These are phyloP conservation scores for Bergia sp. DNA, from an alignment of 92 coral and sea anemone species.

Conservation along the genomic window DNA sequence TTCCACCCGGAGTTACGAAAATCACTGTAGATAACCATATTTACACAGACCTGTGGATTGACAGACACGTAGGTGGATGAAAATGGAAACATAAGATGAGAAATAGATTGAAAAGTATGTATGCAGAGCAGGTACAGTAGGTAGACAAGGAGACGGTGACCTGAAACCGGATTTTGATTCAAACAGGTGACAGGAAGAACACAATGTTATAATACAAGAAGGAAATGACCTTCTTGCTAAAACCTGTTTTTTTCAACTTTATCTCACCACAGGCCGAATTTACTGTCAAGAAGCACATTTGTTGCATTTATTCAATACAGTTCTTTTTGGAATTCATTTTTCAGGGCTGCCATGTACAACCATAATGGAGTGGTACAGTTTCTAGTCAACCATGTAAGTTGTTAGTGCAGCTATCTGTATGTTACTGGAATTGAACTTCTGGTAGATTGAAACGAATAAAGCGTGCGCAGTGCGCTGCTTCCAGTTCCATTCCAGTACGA, in stretches of 20 bases:
- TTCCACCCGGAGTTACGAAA: not conserved
- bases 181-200: no score
- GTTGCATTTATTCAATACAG: not conserved
- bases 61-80: not conserved
- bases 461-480: no score
- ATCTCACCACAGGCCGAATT: not conserved
- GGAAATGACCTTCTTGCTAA: not conserved
- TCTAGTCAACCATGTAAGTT: conserved; percentile 78
- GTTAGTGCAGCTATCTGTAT: not conserved
- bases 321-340: not conserved
- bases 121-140: not conserved
- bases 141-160: not conserved
- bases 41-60: not conserved
- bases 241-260: no score
- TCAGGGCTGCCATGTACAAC: conserved; percentile 84
- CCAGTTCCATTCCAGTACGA: no score
- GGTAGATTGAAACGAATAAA: no score
- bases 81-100: not conserved
- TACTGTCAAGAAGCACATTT: not conserved
- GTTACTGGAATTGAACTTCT: not conserved
- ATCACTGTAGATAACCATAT: not conserved
- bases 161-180: not conserved
- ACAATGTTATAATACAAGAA: not conserved
- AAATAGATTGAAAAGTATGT: no score
- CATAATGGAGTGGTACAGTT: conserved; percentile 77